These are phyloP conservation scores for Perccottus glenii DNA, from an alignment of 2,113 vertebrate genomes.

Conservation along the genomic window DNA sequence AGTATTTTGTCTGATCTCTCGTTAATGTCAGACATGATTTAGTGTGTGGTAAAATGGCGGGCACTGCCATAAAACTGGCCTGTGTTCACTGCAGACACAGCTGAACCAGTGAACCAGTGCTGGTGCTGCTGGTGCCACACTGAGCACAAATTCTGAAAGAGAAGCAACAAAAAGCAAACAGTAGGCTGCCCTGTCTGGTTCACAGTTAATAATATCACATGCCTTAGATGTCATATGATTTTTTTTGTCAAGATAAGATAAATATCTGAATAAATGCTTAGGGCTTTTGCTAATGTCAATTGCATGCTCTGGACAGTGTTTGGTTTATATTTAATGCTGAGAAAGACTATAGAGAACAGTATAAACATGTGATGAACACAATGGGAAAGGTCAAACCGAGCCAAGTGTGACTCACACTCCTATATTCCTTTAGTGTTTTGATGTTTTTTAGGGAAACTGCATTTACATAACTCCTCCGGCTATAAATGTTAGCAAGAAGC, in stretches of 20 bases:
- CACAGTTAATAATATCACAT: conserved; percentile 59
- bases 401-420: neutral
- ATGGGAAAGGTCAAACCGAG: neutral
- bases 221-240: conserved; percentile 63
- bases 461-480: conserved; percentile 12
- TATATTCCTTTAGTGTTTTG: neutral
- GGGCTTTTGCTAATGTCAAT: conserved; percentile 26
- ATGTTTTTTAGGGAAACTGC: conserved; percentile 6
- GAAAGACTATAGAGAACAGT: conserved; percentile 6
- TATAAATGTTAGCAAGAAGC: neutral
- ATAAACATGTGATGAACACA: conserved; percentile 36
- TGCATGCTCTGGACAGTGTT: conserved; percentile 26
- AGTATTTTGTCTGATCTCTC: conserved; percentile 1
- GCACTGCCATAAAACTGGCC: neutral
- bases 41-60: neutral
- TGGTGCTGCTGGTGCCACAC: conserved; percentile 15
- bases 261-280: conserved; percentile 28
- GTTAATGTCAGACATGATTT: conserved; percentile 1
- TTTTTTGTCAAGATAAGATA: conserved; percentile 38
- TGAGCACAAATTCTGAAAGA: conserved; percentile 15
- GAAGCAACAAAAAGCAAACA: conserved; percentile 36
- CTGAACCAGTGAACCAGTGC: neutral
- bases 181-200: conserved; percentile 44
- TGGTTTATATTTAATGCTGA: conserved; percentile 18
- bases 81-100: neutral